Evolutionary conservation across 2,888 invertebrate genomes (phyloP).

Genomic region (Trachelus tabidus): DNA sequence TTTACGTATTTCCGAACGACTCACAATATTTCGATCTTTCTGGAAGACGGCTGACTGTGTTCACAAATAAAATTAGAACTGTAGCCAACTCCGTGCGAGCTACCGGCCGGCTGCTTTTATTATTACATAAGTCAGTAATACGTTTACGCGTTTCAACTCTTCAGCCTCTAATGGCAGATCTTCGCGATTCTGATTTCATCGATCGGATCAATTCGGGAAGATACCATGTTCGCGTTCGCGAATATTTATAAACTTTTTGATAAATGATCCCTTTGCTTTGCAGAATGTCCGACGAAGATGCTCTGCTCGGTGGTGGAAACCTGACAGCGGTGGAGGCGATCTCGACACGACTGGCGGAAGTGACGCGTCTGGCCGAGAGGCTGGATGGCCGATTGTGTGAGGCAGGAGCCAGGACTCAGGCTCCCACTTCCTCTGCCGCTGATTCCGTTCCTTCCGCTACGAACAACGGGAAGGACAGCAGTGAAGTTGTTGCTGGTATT

Average conservation of each 20-base stretch:
- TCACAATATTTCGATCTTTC: background rate
- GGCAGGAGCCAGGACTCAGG: constrained; percentile 57
- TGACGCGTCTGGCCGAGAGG: constrained; percentile 76
- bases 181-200: background rate
- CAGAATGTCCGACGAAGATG: constrained; percentile 54
- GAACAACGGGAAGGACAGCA: constrained; percentile 25
- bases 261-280: constrained; percentile 2
- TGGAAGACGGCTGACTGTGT: constrained; percentile 24
- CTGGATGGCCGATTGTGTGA: constrained; percentile 69
- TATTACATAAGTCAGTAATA: background rate
- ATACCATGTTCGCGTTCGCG: background rate
- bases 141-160: background rate
- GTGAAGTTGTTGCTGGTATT: constrained; percentile 38
- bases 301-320: constrained; percentile 61
- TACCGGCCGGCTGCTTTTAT: background rate
- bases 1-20: background rate
- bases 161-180: background rate
- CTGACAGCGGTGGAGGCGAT: constrained; percentile 76
- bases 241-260: background rate
- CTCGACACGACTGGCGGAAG: constrained; percentile 73
- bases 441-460: constrained; percentile 26
- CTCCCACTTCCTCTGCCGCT: constrained; percentile 40
- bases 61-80: constrained; percentile 52
- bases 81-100: constrained; percentile 33
- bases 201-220: background rate